Percentiles rank a stretch among this genome's conserved stretches.
Conservation (phyloP, 1,140 invertebrate genomes). For the Lordiphosa collinella region DNA sequence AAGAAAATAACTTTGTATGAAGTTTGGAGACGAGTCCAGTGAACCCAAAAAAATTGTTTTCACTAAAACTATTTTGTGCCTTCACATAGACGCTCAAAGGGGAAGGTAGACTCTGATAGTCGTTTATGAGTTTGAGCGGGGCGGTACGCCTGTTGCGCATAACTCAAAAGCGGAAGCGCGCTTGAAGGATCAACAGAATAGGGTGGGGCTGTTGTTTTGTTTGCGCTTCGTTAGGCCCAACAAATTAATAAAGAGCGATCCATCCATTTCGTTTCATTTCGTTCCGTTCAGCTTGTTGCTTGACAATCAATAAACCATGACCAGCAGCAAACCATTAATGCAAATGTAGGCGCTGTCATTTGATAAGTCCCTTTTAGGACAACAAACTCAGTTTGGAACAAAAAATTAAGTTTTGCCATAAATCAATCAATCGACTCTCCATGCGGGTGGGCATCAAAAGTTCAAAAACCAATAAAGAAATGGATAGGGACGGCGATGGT, state of each 20-base stretch:
- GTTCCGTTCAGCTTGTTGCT: constrained; percentile 18
- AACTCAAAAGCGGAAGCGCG: constrained; percentile 50
- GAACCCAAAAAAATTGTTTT: too few species aligned
- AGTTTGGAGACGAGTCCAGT: too few species aligned
- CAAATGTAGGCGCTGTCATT: constrained; percentile 28
- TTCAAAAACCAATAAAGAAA: neutral
- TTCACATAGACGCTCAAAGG: constrained; percentile 22
- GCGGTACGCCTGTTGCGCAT: constrained; percentile 39
- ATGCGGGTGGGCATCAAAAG: constrained; percentile 32
- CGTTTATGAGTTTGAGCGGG: neutral
- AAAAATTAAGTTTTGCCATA: constrained; percentile 45
- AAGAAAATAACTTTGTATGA: too few species aligned
- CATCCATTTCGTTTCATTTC: neutral
- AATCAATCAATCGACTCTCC: constrained; percentile 55
- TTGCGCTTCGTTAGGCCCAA: constrained; percentile 65
- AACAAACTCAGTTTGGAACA: constrained; percentile 12
- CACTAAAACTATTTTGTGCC: too few species aligned
- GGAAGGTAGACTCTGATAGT: neutral
- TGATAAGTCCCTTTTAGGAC: constrained; percentile 34
- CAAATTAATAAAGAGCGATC: constrained; percentile 48
- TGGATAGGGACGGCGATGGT: too few species aligned
- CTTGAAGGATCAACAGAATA: constrained; percentile 57
- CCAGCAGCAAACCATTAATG: constrained; percentile 48
- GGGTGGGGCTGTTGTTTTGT: constrained; percentile 49
- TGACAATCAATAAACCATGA: constrained; percentile 65